Evolutionary conservation across 1,140 invertebrate species (phyloP).

Genomic region (Calycopis cecrops): DNA sequence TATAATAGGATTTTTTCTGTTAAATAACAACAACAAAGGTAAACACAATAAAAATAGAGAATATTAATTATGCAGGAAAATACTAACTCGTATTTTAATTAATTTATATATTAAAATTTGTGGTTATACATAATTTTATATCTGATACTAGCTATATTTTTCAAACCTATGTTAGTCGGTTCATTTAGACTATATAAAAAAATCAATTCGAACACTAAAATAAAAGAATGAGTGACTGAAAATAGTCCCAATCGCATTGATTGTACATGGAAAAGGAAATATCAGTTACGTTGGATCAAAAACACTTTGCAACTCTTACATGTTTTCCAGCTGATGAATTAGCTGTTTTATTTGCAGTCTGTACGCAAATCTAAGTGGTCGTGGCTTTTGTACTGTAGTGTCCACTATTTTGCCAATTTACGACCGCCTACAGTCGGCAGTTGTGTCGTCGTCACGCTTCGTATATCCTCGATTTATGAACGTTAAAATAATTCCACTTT

Average conservation of each 20-base stretch:
- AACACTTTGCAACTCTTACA: neutral
- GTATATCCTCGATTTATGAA: constrained; percentile 12
- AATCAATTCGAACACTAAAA: too few relatives aligned
- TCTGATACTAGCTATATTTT: too few relatives aligned
- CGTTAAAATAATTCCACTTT: constrained; percentile 5
- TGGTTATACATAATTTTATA: too few relatives aligned
- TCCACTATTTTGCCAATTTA: constrained; percentile 18
- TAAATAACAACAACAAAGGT: too few relatives aligned
- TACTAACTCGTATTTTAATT: too few relatives aligned
- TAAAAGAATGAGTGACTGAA: too few relatives aligned
- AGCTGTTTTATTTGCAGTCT: constrained; percentile 5
- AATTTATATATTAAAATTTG: too few relatives aligned
- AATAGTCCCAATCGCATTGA: constrained; percentile 4
- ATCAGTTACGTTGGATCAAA: constrained; percentile 5
- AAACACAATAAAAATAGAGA: too few relatives aligned
- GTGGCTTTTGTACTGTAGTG: constrained; percentile 5
- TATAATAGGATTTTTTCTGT: too few relatives aligned
- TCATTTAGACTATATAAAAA: too few relatives aligned
- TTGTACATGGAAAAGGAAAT: constrained; percentile 12
- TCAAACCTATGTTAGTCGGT: too few relatives aligned
- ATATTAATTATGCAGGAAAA: too few relatives aligned
- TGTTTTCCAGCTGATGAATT: constrained; percentile 5
- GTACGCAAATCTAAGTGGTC: constrained; percentile 18
- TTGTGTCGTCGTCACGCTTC: constrained; percentile 17
- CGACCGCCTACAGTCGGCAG: constrained; percentile 14